phyloP scores from a whole-genome alignment of 2,888 invertebrate species.

The Augiades crinisus region DNA sequence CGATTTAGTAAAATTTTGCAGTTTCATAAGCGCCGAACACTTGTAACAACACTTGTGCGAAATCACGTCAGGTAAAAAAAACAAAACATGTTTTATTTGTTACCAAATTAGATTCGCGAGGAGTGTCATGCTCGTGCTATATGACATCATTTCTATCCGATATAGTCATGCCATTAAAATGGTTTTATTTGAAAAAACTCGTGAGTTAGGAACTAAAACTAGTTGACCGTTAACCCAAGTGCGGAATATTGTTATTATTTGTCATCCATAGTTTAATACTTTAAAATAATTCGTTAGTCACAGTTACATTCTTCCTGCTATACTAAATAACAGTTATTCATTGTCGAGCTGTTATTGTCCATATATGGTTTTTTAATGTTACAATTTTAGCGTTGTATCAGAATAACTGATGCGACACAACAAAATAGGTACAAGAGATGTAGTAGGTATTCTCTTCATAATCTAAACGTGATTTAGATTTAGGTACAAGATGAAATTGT shows the following conservation, averaged over 20 bases:
- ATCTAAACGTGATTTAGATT: no score
- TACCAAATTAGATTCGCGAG: slow-evolving; percentile 24
- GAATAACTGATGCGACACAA: no score
- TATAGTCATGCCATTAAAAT: slow-evolving; percentile 22
- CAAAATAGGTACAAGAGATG: no score
- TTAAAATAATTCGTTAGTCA: neutral
- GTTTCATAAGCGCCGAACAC: neutral
- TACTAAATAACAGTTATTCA: neutral
- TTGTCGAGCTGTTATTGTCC: no score
- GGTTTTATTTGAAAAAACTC: slow-evolving; percentile 16
- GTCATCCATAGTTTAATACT: neutral
- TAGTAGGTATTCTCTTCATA: no score
- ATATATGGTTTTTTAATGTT: no score
- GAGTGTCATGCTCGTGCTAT: slow-evolving; percentile 18
- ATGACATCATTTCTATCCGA: slow-evolving; percentile 24
- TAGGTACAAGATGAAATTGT: no score
- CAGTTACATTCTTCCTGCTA: neutral
- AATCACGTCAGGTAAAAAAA: slow-evolving; percentile 8
- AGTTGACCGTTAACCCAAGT: neutral
- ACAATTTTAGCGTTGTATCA: no score
- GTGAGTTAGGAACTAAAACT: neutral
- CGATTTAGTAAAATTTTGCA: slow-evolving; percentile 2
- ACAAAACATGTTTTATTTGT: slow-evolving; percentile 23
- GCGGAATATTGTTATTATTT: neutral
- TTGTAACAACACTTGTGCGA: slow-evolving; percentile 6